phyloP scores from a whole-genome alignment of 2,888 invertebrate genomes.

The Plebejus argus region DNA sequence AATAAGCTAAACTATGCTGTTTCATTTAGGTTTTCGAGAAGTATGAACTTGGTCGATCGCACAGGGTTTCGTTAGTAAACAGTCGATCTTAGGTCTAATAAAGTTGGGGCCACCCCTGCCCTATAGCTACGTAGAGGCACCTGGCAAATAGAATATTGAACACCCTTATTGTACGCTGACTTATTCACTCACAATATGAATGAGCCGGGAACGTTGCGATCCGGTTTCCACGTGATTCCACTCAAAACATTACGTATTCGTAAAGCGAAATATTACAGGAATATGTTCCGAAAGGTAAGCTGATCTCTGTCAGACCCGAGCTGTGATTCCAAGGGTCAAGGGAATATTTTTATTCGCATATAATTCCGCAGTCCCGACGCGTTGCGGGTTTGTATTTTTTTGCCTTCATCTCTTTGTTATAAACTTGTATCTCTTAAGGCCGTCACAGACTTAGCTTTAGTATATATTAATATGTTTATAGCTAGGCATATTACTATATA shows the following conservation, averaged over 20 bases:
- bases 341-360: slow-evolving; percentile 1
- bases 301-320: background rate
- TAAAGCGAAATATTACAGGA: slow-evolving; percentile 23
- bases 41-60: too few relatives aligned
- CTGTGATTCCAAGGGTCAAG: slow-evolving; percentile 26
- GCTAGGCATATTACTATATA: too few relatives aligned
- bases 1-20: too few relatives aligned
- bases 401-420: background rate
- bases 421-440: background rate
- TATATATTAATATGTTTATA: too few relatives aligned
- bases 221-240: background rate
- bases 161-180: background rate
- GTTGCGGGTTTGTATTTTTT: background rate
- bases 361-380: background rate
- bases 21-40: too few relatives aligned
- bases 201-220: background rate
- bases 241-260: background rate
- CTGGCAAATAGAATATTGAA: background rate
- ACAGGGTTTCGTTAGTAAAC: too few relatives aligned
- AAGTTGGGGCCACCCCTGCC: too few relatives aligned
- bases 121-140: too few relatives aligned
- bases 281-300: slow-evolving; percentile 25
- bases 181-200: background rate
- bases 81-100: too few relatives aligned
- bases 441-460: too few relatives aligned